Conservation (phyloP, 30 jellyfish, hydroid and myxozoan genomes). For the Pelagia noctiluca region DNA sequence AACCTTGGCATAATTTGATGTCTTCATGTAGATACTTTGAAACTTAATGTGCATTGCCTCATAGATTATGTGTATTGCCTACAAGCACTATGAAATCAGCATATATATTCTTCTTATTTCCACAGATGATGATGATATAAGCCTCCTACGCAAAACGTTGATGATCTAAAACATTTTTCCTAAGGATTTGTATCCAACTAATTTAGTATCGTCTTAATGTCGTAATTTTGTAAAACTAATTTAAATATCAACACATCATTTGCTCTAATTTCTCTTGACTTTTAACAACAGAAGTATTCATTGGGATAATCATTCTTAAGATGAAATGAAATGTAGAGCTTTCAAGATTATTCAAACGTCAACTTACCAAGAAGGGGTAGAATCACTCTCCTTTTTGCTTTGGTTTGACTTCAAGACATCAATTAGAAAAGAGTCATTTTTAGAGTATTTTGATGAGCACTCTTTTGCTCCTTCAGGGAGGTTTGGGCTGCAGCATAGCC, state of each 20-base stretch:
- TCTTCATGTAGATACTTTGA: too few species aligned
- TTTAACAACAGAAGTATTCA: background rate
- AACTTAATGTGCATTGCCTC: too few species aligned
- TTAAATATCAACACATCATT: background rate
- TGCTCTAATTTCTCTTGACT: background rate
- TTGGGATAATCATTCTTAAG: background rate
- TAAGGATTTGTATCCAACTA: too few species aligned
- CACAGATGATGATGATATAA: too few species aligned
- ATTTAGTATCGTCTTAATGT: too few species aligned
- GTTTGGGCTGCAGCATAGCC: conserved; percentile 14
- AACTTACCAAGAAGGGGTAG: background rate
- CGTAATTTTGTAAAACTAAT: background rate
- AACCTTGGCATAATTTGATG: too few species aligned
- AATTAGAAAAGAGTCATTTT: conserved; percentile 31
- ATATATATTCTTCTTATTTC: too few species aligned
- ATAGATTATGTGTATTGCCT: too few species aligned
- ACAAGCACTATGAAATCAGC: too few species aligned
- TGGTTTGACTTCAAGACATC: background rate
- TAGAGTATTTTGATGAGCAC: conserved; percentile 9
- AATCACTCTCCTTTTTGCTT: background rate
- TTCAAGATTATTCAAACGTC: background rate
- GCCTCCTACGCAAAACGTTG: too few species aligned
- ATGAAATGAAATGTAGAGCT: too few species aligned
- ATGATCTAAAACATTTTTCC: too few species aligned
- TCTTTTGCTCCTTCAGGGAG: conserved; percentile 41